These are phyloP conservation scores for Campylomormyrus numenius DNA, from an alignment of 2,113 vertebrate species.

Conservation along the genomic window DNA sequence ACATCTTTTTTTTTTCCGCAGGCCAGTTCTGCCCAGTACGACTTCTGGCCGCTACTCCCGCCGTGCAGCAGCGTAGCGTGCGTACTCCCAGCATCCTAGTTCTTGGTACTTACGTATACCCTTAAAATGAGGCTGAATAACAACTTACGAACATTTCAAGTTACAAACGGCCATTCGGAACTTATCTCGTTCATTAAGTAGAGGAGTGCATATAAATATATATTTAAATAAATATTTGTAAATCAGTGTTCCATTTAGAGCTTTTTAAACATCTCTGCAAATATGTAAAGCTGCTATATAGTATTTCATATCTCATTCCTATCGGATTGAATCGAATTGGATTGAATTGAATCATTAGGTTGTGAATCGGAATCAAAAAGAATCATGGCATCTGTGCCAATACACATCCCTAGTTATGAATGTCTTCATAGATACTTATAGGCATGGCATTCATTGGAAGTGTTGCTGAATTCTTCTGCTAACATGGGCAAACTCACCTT, in stretches of 20 bases:
- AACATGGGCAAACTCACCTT: background rate
- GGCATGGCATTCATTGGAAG: background rate
- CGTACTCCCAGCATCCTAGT: too few relatives aligned
- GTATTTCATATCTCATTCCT: background rate
- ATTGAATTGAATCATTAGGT: background rate
- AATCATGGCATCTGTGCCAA: background rate
- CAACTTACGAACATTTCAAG: too few relatives aligned
- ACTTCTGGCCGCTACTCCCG: too few relatives aligned
- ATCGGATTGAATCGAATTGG: background rate
- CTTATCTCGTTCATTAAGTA: too few relatives aligned
- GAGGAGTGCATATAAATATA: background rate
- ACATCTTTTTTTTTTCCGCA: too few relatives aligned
- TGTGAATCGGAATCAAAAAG: background rate
- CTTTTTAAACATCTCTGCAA: background rate
- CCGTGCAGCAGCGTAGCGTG: too few relatives aligned
- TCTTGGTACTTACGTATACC: too few relatives aligned
- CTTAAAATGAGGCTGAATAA: too few relatives aligned
- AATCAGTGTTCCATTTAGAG: background rate
- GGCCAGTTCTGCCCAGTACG: too few relatives aligned
- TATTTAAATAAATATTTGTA: background rate
- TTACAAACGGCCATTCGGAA: too few relatives aligned
- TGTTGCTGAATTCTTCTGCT: background rate
- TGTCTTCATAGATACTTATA: background rate
- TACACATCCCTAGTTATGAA: background rate
- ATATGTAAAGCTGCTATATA: background rate